Base-by-base conservation (phyloP, 1,140 invertebrate species). In the Conus betulinus region DNA sequence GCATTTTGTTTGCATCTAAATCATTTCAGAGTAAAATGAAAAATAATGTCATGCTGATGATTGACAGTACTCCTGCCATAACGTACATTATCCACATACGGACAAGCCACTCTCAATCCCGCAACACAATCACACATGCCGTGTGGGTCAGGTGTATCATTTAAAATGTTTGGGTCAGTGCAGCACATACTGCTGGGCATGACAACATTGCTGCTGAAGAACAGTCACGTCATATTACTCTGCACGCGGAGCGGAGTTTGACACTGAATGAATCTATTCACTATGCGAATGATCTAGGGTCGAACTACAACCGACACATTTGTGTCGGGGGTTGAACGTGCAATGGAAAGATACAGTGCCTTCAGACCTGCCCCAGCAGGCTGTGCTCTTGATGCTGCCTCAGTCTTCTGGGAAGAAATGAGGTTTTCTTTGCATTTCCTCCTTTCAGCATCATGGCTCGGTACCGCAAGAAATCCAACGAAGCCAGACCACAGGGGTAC, bases 11-110 rank as follows among this genome's bases (percentile, higher is more conserved):
- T 51, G 82, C 87, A 25, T 39, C 88, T n/a, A 76, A 81, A 57
- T 85, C 81, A 17, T 87, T 83, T 20, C 63, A 3, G 23, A 5
- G 17, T 20, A 67, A 85, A 20, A 11, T 88, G 55, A 1, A 78
- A 7, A 63, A 82, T 82, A 81, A 83, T 88, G 23, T 90, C 20
- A 84, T 55, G 52, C 51, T 88, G 23, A 84, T 52, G 52, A 85
- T 88, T 51, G 83, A 88, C 78, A 90, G 88, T 60, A 84, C 84
- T 5, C 85, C 87, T 23, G 78, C 23, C 10, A 78, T 90, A 10
- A 84, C 84, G 17, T 90, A 76, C 67, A 90, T 89, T 8, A 87
- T 87, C 51, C 85, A 89, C 23, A 88, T 90, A 67, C 87, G 87
- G 52, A 84, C 86, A 63, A 88, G 82, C 51, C 87, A 90, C 6